Evolutionary conservation across 2,797 vertebrate genomes (phyloP).

Genomic region (Notolabrus celidotus): DNA sequence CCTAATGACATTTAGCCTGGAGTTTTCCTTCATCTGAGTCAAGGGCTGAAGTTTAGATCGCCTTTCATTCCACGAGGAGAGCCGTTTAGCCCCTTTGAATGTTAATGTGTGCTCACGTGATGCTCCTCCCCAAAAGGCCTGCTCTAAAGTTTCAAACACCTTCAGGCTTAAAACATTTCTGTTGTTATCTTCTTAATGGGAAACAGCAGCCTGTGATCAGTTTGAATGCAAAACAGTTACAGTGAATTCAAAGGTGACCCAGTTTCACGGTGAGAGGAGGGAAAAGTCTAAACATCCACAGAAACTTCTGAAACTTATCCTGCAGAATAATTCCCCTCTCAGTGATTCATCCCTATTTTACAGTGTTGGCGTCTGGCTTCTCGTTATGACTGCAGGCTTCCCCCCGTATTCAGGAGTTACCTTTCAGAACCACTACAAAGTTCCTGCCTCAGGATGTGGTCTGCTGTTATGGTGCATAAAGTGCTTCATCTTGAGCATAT

Average conservation of each 20-base stretch:
- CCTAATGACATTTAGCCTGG: background rate
- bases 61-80: background rate
- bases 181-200: background rate
- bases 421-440: too few relatives aligned
- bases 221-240: background rate
- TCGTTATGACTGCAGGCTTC: background rate
- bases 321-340: background rate
- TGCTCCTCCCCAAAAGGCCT: background rate
- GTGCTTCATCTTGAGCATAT: too few relatives aligned
- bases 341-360: background rate
- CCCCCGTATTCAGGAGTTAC: too few relatives aligned
- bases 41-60: slow-evolving; percentile 6
- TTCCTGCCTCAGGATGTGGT: background rate
- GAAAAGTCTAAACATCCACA: background rate
- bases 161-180: background rate
- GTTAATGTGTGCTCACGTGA: background rate
- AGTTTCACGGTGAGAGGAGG: background rate
- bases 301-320: background rate
- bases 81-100: background rate
- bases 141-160: background rate
- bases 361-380: background rate
- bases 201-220: background rate
- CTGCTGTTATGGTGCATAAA: too few relatives aligned
- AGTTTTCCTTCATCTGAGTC: slow-evolving; percentile 7
- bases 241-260: background rate